Evolutionary conservation across 2,797 vertebrate species (phyloP).

Genomic region (Sebastes iracundus): DNA sequence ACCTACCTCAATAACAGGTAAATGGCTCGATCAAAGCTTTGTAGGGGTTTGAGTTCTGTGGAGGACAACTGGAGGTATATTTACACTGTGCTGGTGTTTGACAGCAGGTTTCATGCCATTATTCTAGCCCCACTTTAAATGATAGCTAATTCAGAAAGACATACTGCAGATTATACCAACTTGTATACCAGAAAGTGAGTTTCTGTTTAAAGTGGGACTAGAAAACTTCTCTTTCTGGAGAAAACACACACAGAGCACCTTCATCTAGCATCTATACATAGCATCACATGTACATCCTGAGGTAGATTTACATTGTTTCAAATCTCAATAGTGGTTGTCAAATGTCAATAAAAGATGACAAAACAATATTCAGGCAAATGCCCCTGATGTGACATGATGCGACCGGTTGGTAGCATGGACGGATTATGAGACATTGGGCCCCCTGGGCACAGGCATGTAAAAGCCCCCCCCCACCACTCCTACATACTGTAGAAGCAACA

Average conservation of each 20-base stretch:
- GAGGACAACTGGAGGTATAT: constrained; percentile 64
- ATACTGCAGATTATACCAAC: constrained; percentile 3
- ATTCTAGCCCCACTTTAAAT: constrained; percentile 31
- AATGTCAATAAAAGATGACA: constrained; percentile 70
- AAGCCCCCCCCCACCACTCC: neutral
- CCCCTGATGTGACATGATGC: constrained; percentile 53
- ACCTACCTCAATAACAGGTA: constrained; percentile 13
- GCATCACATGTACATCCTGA: constrained; percentile 77
- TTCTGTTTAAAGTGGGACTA: constrained; percentile 25
- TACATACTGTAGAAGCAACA: neutral
- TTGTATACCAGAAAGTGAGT: constrained; percentile 5
- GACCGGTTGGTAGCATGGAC: constrained; percentile 42
- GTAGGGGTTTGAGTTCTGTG: constrained; percentile 36
- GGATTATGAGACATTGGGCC: neutral
- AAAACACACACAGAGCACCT: constrained; percentile 66
- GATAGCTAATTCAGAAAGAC: constrained; percentile 21
- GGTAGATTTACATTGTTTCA: constrained; percentile 83
- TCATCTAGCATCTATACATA: constrained; percentile 65
- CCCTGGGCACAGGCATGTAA: neutral
- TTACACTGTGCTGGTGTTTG: constrained; percentile 64
- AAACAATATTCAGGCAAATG: constrained; percentile 63
- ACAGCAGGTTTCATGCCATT: constrained; percentile 67
- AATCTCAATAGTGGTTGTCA: constrained; percentile 81
- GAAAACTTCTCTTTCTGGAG: constrained; percentile 43
- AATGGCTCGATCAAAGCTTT: constrained; percentile 54